These are phyloP conservation scores for Merluccius polli DNA, from an alignment of 2,797 vertebrate genomes.

Conservation along the genomic window DNA sequence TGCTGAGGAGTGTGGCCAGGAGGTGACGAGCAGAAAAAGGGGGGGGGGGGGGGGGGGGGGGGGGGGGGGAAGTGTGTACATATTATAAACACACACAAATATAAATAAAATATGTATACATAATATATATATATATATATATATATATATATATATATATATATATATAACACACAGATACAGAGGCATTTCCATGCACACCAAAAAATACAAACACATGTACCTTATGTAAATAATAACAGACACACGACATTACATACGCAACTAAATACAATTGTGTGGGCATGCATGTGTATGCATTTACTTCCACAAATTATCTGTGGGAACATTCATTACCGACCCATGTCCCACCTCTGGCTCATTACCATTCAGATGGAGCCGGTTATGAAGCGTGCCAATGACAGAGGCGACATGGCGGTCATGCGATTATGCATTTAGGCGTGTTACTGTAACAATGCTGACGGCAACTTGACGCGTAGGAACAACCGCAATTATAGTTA, in stretches of 20 bases:
- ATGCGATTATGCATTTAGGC: not conserved
- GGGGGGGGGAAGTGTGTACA: slow-evolving; percentile 12
- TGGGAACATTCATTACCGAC: slow-evolving; percentile 2
- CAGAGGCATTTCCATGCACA: too few relatives aligned
- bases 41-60: slow-evolving; percentile 30
- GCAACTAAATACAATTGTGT: not conserved
- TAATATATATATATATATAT: not conserved
- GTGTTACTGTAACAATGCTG: not conserved
- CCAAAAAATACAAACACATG: not conserved
- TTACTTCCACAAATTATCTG: not conserved
- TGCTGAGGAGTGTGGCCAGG: slow-evolving; percentile 38
- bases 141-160: not conserved
- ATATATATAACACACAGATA: too few relatives aligned
- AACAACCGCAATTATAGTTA: not conserved
- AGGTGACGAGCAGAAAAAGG: slow-evolving; percentile 47
- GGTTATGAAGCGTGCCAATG: slow-evolving; percentile 10
- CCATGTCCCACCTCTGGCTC: slow-evolving; percentile 45
- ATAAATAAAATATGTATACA: not conserved
- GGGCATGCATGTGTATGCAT: not conserved
- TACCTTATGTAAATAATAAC: not conserved
- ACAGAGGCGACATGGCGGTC: not conserved
- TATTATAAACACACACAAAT: too few relatives aligned
- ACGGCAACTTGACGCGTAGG: not conserved
- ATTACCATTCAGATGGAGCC: slow-evolving; percentile 46
- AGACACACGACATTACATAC: not conserved